Evolutionary conservation across 2,888 invertebrate genomes (phyloP), one percentile per base, ranked within the genome.

Genomic region (Epirrhoe tristata): DNA sequence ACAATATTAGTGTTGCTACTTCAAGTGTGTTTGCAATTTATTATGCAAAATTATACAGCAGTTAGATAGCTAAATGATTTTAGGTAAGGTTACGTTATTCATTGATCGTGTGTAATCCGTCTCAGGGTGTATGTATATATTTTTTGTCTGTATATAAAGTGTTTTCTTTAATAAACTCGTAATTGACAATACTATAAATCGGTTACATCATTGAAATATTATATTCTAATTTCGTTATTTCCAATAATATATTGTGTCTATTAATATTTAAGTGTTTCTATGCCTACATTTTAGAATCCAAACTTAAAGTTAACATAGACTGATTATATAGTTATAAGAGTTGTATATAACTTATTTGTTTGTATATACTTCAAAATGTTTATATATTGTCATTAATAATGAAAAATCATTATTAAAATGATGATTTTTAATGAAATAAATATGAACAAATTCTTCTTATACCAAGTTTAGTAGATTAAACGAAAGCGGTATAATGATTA

Each of bases 241-340:
- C n/a, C 17, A 71, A 17, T 59, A 53, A 39, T 31, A 61, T 8
- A 55, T 24, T 39, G 31, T 60, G 52, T 63, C 52, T 64, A 64
- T 61, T 32, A 51, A 60, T 63, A n/a, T n/a, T n/a, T n/a, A 67
- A 48, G 55, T 43, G 63, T 70, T 74, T 74, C 66, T 67, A 62
- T 68, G 61, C 48, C 52, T 57, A 69, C 48, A 68, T 59, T 63
- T 65, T 71, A 74, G 65, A 66, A 67, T 72, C 64, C 71, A 67
- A 70, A 70, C 64, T 69, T 83, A 83, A 70, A 83, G 80, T 87
- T 89, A 87, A 84, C 75, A 90, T 90, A 90, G 90, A 91, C 90
- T 91, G 90, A 91, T 87, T 89, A 84, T 77, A 81, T 86, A 87
- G 82, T 80, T 78, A 83, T 84, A 81, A 82, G 78, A 75, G 77